Percentiles rank a stretch among this genome's conserved stretches.
These are phyloP conservation scores for Pangasius larnaudii DNA, from an alignment of 2,797 vertebrate species.

Conservation along the genomic window DNA sequence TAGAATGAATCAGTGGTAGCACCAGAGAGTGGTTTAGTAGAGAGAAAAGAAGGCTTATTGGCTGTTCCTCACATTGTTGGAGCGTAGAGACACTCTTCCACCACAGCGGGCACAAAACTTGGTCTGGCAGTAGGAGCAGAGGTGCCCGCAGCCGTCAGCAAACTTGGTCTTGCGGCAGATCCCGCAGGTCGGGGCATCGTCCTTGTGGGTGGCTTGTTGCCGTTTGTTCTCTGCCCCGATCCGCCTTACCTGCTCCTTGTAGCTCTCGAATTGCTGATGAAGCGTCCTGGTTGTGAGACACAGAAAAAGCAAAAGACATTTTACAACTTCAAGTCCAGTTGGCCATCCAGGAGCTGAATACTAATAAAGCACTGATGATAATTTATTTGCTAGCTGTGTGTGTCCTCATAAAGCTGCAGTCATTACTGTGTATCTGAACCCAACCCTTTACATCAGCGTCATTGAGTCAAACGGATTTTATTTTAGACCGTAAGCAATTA, in stretches of 20 bases:
- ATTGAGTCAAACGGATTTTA: neutral
- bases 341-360: neutral
- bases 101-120: slow-evolving; percentile 98
- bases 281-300: slow-evolving; percentile 82
- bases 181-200: slow-evolving; percentile 96
- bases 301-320: slow-evolving; percentile 16
- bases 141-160: slow-evolving; percentile 95
- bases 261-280: slow-evolving; percentile 99
- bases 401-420: neutral
- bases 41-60: neutral
- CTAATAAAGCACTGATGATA: neutral
- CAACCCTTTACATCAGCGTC: neutral
- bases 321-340: slow-evolving; percentile 2
- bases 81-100: slow-evolving; percentile 94
- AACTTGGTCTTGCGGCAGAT: slow-evolving; percentile 99
- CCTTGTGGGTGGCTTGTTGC: slow-evolving; percentile 91
- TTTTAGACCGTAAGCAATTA: slow-evolving; percentile 59
- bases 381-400: neutral
- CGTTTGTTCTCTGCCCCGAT: slow-evolving; percentile 92
- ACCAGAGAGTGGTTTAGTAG: neutral
- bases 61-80: slow-evolving; percentile 91
- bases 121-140: slow-evolving; percentile 98
- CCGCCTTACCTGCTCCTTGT: slow-evolving; percentile 96
- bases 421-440: slow-evolving; percentile 11
- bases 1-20: neutral